Evolutionary conservation across 2,113 vertebrate species (phyloP), one percentile per base, ranked within the genome.

Genomic region (Canis aureus): DNA sequence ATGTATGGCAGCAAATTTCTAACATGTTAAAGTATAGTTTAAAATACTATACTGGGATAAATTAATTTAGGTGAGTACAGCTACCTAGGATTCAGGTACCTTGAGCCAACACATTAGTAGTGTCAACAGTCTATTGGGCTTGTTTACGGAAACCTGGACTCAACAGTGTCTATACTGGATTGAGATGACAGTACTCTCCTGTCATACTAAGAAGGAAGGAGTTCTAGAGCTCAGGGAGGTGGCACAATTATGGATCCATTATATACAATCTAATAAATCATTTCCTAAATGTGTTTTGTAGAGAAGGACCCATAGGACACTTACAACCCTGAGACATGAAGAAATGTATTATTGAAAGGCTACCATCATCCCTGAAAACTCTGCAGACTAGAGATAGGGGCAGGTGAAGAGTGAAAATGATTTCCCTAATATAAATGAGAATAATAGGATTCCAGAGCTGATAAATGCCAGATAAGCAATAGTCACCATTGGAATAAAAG

Each of bases 31-130:
- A 92, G 57, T 17, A 53, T 51, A 4, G 1, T 16, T 59, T 25
- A 93, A 88, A 95, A 93, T 60, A 87, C 57, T 49, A 71, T 64
- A 74, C 32, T 83, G 74, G 23, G n/a, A 35, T 35, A 85, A 74
- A 16, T 74, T 89, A 59, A 66, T 83, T 60, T 74, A 59, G 27
- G n/a, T 51, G 55, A 91, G 13, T 92, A 38, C 3, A 17, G 6
- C 87, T 53, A 57, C 12, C 9, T 64, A 49, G 6, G 57, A 66
- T 20, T 87, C 17, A 32, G 57, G 16, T 95, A 38, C 5, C 43
- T 29, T 62, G 80, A 64, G 49, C 67, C 67, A 9, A 57, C 8
- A 13, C 49, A 5, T 16, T 25, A 73, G 13, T 22, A 80, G 7
- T 38, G 35, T 23, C n/a, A 86, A n/a, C 12, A 73, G 43, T 69